These are phyloP conservation scores for Alauda arvensis DNA, from an alignment of 2,797 vertebrate genomes.

Conservation along the genomic window DNA sequence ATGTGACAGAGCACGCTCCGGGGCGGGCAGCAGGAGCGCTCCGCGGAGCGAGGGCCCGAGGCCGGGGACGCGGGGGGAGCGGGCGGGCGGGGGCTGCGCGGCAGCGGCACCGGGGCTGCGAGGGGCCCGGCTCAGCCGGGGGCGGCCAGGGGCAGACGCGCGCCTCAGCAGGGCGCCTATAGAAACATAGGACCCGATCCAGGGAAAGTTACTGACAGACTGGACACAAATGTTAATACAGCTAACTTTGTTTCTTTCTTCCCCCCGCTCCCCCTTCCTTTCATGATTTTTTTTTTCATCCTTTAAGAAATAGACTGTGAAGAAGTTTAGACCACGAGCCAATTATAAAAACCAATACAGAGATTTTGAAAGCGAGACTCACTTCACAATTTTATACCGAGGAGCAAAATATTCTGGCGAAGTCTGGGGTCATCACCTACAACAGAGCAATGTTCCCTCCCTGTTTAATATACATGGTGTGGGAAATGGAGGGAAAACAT, in stretches of 20 bases:
- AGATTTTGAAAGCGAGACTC: constrained; percentile 32
- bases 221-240: background rate
- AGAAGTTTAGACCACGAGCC: constrained; percentile 6
- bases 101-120: background rate
- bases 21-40: background rate
- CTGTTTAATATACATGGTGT: constrained; percentile 80
- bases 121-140: background rate
- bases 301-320: background rate
- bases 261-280: too few species aligned
- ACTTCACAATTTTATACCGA: constrained; percentile 33
- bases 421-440: constrained; percentile 57
- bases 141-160: background rate
- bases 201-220: background rate
- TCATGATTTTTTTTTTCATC: background rate
- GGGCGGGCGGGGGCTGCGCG: background rate
- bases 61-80: background rate
- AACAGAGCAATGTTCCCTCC: constrained; percentile 36
- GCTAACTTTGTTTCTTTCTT: background rate
- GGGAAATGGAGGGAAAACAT: constrained; percentile 65
- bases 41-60: background rate
- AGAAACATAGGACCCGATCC: background rate
- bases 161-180: background rate
- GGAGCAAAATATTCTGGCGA: constrained; percentile 20
- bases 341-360: constrained; percentile 68
- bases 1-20: background rate